Base-by-base conservation (phyloP, 2,113 vertebrate genomes). In the Tupaia chinensis region DNA sequence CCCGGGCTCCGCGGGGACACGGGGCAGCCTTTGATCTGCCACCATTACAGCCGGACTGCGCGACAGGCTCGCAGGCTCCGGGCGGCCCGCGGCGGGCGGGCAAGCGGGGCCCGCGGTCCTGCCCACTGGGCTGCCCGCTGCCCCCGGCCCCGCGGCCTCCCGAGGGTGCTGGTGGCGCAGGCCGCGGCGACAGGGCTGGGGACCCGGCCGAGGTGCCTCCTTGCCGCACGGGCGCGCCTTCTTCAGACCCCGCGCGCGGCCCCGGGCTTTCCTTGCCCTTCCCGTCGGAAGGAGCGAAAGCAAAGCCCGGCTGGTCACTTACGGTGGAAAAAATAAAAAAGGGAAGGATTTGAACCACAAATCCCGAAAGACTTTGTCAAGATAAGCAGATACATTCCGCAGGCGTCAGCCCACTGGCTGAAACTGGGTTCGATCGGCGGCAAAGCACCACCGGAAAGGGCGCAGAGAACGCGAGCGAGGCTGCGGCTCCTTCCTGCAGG, bases 1-100 rank as follows among this genome's bases (percentile, higher is more conserved):
- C 98, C 98, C 84, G 56, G 98, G 98, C 98, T 98, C 98, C 94
- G 94, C 44, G 34, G 97, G 97, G 98, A 97, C 97, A 98, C 95
- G 96, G 97, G 88, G 83, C 87, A 92, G 97, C 95, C 98, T 99
- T 99, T 99, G 99, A 99, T 99, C 98, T 99, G 97, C 97, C 98
- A 98, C 99, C 98, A 98, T 98, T 99, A 98, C 99, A 97, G 98
- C 98, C 96, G 98, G 98, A 98, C 96, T 92, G 97, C 89, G 94
- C 89, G 89, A 89, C 97, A 76, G 93, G 95, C 85, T 81, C 88
- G 87, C 77, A 7, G 95, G 93, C 79, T 73, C 83, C 65, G 61
- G 95, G 95, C 95, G 86, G 89, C 95, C 84, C 91, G 66, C 81
- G 73, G 95, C 82, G 91, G 95, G 94, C 83, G 14, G 63, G 70